Evolutionary conservation across 2,113 vertebrate genomes (phyloP).

Genomic region (Neodontobutis hainanensis): DNA sequence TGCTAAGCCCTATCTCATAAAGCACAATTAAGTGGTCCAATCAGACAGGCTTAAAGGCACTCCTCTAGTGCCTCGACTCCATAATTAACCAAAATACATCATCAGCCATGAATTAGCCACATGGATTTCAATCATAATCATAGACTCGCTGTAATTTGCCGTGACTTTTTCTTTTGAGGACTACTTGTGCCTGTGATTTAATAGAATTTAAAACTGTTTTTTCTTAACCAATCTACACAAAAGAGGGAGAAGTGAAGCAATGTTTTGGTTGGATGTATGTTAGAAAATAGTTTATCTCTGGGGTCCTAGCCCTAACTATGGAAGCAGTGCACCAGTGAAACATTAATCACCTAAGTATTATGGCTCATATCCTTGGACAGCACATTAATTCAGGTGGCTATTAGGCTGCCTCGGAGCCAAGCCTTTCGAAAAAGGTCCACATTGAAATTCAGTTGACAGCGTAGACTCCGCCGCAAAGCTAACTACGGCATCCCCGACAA

Average conservation of each 20-base stretch:
- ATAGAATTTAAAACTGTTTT: constrained; percentile 63
- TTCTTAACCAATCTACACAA: constrained; percentile 36
- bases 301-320: constrained; percentile 71
- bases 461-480: constrained; percentile 60
- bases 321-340: constrained; percentile 68
- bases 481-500: constrained; percentile 52
- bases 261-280: constrained; percentile 47
- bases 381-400: constrained; percentile 81
- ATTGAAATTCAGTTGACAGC: constrained; percentile 75
- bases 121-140: constrained; percentile 76
- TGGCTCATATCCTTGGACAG: constrained; percentile 77
- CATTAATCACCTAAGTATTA: constrained; percentile 83
- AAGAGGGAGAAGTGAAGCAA: constrained; percentile 36
- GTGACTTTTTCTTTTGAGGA: constrained; percentile 74
- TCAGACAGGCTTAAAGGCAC: constrained; percentile 81
- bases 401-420: constrained; percentile 73
- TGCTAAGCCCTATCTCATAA: constrained; percentile 75
- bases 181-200: constrained; percentile 66
- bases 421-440: constrained; percentile 65
- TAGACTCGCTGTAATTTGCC: constrained; percentile 73
- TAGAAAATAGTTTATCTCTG: constrained; percentile 76
- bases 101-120: constrained; percentile 75
- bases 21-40: constrained; percentile 84
- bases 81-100: constrained; percentile 84
- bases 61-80: constrained; percentile 74